Conservation (phyloP, 2,113 vertebrate genomes). For the Festucalex cinctus region DNA sequence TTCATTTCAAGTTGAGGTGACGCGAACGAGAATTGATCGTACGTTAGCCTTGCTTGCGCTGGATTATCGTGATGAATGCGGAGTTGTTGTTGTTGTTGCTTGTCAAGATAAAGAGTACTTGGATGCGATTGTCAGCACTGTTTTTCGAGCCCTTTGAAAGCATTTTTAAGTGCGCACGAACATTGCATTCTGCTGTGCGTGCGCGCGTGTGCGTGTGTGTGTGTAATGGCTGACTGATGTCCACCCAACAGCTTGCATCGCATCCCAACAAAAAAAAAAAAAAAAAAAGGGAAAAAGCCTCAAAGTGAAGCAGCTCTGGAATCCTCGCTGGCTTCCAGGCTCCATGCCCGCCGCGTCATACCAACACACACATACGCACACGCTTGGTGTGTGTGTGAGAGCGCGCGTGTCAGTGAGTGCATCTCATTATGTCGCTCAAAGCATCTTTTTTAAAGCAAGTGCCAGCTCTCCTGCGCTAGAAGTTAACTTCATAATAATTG, state of each 20-base stretch:
- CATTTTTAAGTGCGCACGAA: conserved; percentile 25
- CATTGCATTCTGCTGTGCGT: conserved; percentile 8
- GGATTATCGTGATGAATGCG: background rate
- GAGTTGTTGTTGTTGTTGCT: conserved; percentile 12
- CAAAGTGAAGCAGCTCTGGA: conserved; percentile 33
- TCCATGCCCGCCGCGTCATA: conserved; percentile 38
- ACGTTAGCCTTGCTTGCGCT: background rate
- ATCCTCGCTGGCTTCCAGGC: conserved; percentile 31
- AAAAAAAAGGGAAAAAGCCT: conserved; percentile 38
- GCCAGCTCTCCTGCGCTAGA: conserved; percentile 28
- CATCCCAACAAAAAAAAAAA: conserved; percentile 27
- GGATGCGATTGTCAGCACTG: conserved; percentile 18
- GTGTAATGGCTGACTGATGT: conserved; percentile 41
- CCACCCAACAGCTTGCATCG: conserved; percentile 31
- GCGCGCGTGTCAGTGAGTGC: conserved; percentile 22
- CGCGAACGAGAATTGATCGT: background rate
- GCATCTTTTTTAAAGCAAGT: background rate
- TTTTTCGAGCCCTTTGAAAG: conserved; percentile 34
- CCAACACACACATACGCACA: conserved; percentile 25
- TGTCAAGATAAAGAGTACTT: conserved; percentile 24
- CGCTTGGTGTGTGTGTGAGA: background rate
- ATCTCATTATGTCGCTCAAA: background rate
- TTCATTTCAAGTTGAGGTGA: background rate
- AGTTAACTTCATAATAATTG: background rate
- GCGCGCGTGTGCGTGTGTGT: background rate